phyloP scores from a whole-genome alignment of 2,113 vertebrate species.

The Podarcis raffonei region DNA sequence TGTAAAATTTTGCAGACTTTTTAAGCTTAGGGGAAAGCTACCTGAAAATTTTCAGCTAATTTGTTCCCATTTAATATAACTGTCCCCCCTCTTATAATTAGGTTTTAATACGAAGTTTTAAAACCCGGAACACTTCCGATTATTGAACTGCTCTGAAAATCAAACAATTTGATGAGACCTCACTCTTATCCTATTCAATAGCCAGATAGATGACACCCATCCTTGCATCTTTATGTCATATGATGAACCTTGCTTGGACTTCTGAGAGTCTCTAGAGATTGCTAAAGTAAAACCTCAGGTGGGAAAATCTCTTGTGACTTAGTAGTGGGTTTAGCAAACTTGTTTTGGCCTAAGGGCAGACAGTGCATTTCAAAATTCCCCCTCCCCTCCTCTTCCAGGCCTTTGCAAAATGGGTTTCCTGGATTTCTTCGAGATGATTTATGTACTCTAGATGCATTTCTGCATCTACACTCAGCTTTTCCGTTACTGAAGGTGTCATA shows the following conservation, averaged over 20 bases:
- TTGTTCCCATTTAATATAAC: neutral
- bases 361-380: neutral
- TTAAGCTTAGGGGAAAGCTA: neutral
- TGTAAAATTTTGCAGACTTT: neutral
- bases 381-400: neutral
- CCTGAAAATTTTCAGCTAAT: neutral
- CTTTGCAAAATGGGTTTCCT: slow-evolving; percentile 48
- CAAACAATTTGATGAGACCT: neutral
- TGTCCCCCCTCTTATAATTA: neutral
- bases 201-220: slow-evolving; percentile 39
- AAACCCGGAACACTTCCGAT: neutral
- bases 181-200: neutral
- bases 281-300: slow-evolving; percentile 32
- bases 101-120: neutral
- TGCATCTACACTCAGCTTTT: neutral
- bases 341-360: neutral
- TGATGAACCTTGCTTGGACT: slow-evolving; percentile 41
- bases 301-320: slow-evolving; percentile 3
- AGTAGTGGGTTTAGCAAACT: neutral
- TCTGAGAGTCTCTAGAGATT: slow-evolving; percentile 2
- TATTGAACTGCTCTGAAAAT: neutral
- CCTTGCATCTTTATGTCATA: slow-evolving; percentile 44
- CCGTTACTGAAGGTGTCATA: slow-evolving; percentile 34
- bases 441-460: neutral
- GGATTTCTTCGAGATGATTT: neutral